Base-by-base conservation (phyloP, 2,888 invertebrate species). In the Fragum fragum region DNA sequence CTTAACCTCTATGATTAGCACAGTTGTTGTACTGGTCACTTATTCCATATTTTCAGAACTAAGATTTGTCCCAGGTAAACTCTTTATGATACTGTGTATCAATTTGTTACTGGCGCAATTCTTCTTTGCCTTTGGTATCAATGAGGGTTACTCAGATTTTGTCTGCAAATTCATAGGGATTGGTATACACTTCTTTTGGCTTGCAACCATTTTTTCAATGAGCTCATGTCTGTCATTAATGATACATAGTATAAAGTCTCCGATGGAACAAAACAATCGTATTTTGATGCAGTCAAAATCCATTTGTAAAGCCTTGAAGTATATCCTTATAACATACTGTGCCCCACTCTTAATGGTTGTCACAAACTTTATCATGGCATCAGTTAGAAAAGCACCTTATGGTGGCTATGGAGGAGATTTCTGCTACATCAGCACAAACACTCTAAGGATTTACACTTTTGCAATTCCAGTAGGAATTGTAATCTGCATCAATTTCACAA, bases 101-200 rank as follows among this genome's bases (percentile, higher is more conserved):
- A 79, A 79, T 28, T 70, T 83, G 11, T 47, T 83, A 28, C 61
- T 79, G 11, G 83, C 83, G 9, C 79, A 83, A 59, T 36, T 47
- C 2, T 73, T 73, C 18, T 76, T 57, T 55, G 69, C 63, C 16
- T 73, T 76, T 59, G 79, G 79, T 26, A 52, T 28, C 1, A 66
- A 39, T 47, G 26, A 69, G 14, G 73, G 36, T 18, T 70, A 29
- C 5, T 21, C 32, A 7, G 72, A 52, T 32, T 18, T 53, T 28
- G 29, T 55, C 36, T 83, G 83, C 73, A 26, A 73, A 23, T 26
- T 79, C 14, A 29, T 74, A 23, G 83, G 83, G 1, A 66, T 79
- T 21, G 39, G 52, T 16, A 76, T 79, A n/a, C 83, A 83, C 28
- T 55, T 75, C 9, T 79, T 76, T 28, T 83, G 83, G 83, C 66